Conservation (phyloP, 1,140 invertebrate genomes). For the Bombyx mori region ASM3026992v2 NC_085127.1:4221501-4222000, state of each 20-base stretch:
- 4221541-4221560: slow-evolving; percentile 7
- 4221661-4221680: slow-evolving; percentile 50
- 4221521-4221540: neutral
- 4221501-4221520: no score
- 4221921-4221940: no score
- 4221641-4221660: slow-evolving; percentile 45
- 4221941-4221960: no score
- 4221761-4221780: slow-evolving; percentile 17
- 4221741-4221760: slow-evolving; percentile 22
- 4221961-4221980: no score
- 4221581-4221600: slow-evolving; percentile 31
- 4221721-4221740: slow-evolving; percentile 65
- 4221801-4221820: slow-evolving; percentile 1
- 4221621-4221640: slow-evolving; percentile 63
- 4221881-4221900: no score
- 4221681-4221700: slow-evolving; percentile 56
- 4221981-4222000: no score
- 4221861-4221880: no score
- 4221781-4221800: slow-evolving; percentile 2
- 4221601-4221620: slow-evolving; percentile 54
- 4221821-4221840: neutral
- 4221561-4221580: slow-evolving; percentile 26
- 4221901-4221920: no score
- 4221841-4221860: no score
- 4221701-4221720: slow-evolving; percentile 51